phyloP scores from a whole-genome alignment of 2,797 vertebrate genomes.

The Hydrocynus forskahlii region DNA sequence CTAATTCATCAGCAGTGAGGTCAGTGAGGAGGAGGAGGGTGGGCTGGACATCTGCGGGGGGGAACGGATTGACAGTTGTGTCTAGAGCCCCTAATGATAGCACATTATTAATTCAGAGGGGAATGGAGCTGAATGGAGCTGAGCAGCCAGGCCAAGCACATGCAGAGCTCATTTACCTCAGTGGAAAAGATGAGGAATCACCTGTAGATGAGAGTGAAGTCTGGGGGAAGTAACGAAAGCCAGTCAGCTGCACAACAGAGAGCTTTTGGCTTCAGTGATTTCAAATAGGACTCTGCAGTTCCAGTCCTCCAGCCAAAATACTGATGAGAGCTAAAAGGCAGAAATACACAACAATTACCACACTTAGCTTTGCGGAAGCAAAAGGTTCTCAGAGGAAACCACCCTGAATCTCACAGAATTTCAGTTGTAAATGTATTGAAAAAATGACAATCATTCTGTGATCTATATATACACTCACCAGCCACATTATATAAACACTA shows the following conservation, averaged over 20 bases:
- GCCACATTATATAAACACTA: not conserved
- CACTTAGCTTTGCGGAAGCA: not conserved
- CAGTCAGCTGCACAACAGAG: slow-evolving; percentile 45
- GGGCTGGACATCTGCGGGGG: slow-evolving; percentile 49
- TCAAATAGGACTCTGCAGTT: not conserved
- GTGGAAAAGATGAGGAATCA: slow-evolving; percentile 41
- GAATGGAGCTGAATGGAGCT: slow-evolving; percentile 41
- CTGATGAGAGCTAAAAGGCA: not conserved
- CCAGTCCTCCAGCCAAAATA: slow-evolving; percentile 2
- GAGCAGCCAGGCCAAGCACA: slow-evolving; percentile 51
- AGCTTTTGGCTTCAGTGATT: slow-evolving; percentile 32
- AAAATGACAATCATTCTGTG: not conserved
- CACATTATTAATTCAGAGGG: slow-evolving; percentile 60
- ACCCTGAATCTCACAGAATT: too few relatives aligned
- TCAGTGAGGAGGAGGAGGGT: slow-evolving; percentile 28
- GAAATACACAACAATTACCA: not conserved
- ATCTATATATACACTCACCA: slow-evolving; percentile 7
- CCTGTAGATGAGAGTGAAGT: slow-evolving; percentile 42
- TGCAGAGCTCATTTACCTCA: slow-evolving; percentile 52
- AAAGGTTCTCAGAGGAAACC: not conserved
- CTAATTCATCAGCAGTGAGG: slow-evolving; percentile 48
- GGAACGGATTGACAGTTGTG: not conserved
- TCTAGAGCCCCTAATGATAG: slow-evolving; percentile 25
- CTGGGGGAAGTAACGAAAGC: slow-evolving; percentile 40
- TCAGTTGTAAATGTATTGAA: too few relatives aligned